A percentile compares a stretch with the other conserved stretches of the same genome.
phyloP scores from a whole-genome alignment of 2,797 vertebrate genomes.

The Carduelis carduelis region DNA sequence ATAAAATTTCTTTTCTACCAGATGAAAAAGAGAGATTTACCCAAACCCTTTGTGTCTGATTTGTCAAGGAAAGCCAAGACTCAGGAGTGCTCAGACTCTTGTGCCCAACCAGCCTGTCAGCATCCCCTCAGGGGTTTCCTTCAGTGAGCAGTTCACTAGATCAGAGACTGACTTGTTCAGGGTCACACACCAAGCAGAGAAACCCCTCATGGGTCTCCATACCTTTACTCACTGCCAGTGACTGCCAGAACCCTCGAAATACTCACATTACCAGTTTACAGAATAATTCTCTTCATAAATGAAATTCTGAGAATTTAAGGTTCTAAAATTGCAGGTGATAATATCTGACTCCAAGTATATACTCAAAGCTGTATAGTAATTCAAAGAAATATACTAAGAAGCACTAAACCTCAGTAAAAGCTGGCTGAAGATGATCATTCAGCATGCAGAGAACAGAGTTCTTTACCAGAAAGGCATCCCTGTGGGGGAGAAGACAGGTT shows the following conservation, averaged over 20 bases:
- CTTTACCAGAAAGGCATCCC: background rate
- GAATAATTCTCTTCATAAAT: background rate
- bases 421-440: background rate
- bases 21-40: background rate
- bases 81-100: background rate
- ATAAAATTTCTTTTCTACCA: background rate
- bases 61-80: background rate
- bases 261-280: background rate
- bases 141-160: background rate
- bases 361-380: background rate
- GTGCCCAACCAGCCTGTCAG: background rate
- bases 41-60: background rate
- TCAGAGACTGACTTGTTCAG: background rate
- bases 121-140: accelerated
- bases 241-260: background rate
- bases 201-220: background rate
- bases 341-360: background rate
- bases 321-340: background rate
- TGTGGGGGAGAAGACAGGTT: background rate
- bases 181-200: background rate
- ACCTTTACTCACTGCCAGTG: background rate
- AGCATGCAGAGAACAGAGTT: background rate
- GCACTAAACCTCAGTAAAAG: background rate
- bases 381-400: background rate
- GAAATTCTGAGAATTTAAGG: background rate